Evolutionary conservation across 1,140 invertebrate genomes (phyloP), one percentile per base, ranked within the genome.

Genomic region (Agrilus planipennis): DNA sequence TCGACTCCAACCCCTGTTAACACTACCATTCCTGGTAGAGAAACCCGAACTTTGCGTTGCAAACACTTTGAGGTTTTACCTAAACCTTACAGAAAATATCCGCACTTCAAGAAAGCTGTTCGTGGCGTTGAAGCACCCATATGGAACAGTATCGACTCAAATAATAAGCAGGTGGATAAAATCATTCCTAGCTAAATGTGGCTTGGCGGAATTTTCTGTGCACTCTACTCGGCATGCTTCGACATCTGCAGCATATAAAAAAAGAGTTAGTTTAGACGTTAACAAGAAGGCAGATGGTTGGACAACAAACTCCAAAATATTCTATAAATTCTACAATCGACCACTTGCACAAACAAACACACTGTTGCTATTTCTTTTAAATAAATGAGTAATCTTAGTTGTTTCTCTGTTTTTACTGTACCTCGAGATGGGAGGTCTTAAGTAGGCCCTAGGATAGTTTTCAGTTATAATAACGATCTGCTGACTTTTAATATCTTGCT

Each of bases 81-180:
- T 27, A 27, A 7, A 12, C 7, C 23, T 9, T 7, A 27, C 23
- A 12, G 23, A 27, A 27, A 7, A 7, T 12, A 9, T 27, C 7
- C 7, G 23, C 7, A 12, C 7, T 9, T 7, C 7, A 7, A 27
- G 7, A 27, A 27, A 27, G 12, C 12, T 27, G 12, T 27, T 27
- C 23, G 12, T 27, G 12, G 7, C 23, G 7, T 27, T 27, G 7
- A 7, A 27, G 12, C 7, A 12, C 7, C 23, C 23, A 27, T 12
- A 27, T 12, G 7, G 23, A 27, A 12, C 23, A 27, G 23, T 27
- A 27, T 7, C 7, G 7, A 9, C 23, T 9, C 7, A 27, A 27
- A 27, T 12, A 27, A 27, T 27, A 27, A 27, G 23, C 23, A 27
- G 23, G 12, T 27, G 23, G 23, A 27, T 27, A 27, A 27, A 27